Evolutionary conservation across 1,140 invertebrate species (phyloP).

Genomic region (Macrobrachium rosenbergii): DNA sequence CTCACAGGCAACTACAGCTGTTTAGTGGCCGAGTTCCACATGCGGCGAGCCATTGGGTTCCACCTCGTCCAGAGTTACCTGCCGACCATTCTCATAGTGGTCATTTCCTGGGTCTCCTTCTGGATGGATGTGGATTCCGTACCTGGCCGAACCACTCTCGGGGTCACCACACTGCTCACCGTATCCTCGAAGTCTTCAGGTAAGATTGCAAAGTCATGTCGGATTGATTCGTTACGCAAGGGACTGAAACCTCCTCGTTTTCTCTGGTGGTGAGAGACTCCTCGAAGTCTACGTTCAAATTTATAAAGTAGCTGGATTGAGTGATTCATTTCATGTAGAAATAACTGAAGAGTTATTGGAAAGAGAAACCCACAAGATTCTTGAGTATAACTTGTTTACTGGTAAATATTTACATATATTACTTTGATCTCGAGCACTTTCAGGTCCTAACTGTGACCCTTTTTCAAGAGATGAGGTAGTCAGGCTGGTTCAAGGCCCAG

Average conservation of each 20-base stretch:
- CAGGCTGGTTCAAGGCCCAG: too few species aligned
- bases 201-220: not conserved
- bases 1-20: constrained; percentile 77
- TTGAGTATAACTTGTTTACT: too few species aligned
- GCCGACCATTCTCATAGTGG: constrained; percentile 79
- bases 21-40: constrained; percentile 74
- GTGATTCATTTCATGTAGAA: too few species aligned
- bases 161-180: constrained; percentile 76
- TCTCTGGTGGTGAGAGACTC: not conserved
- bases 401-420: too few species aligned
- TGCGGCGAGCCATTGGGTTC: constrained; percentile 75
- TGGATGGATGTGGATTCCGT: constrained; percentile 80
- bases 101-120: constrained; percentile 80
- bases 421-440: too few species aligned
- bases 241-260: not conserved
- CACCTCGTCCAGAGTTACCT: constrained; percentile 79
- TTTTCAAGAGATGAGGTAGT: too few species aligned
- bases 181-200: constrained; percentile 73
- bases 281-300: too few species aligned
- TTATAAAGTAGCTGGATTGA: too few species aligned
- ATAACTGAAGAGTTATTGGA: too few species aligned
- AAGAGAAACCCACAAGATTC: too few species aligned
- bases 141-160: constrained; percentile 77
- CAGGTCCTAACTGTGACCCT: too few species aligned
- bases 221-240: not conserved